phyloP scores from a whole-genome alignment of 2,888 invertebrate species.

The Caenorhabditis angaria region DNA sequence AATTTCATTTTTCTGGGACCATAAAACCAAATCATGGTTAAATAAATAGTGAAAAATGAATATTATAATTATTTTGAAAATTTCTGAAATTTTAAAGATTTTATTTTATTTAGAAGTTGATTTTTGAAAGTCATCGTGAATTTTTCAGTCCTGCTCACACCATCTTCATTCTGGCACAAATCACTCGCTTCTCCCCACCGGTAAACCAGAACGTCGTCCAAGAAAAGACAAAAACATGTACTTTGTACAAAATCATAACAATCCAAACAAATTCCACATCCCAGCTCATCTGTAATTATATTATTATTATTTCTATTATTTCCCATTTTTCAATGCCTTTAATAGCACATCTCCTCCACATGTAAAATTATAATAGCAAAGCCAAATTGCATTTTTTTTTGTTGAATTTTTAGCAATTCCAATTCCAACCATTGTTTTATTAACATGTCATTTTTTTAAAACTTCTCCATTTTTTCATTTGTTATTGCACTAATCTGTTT shows the following conservation, averaged over 20 bases:
- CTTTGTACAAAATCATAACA: slow-evolving; percentile 8
- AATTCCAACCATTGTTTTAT: too few species aligned
- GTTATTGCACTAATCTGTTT: slow-evolving; percentile 4
- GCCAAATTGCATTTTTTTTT: too few species aligned
- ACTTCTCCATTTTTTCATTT: neutral
- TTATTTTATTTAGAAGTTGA: neutral
- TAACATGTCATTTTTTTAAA: neutral
- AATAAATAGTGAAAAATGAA: too few species aligned
- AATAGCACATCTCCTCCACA: neutral
- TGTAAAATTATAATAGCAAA: slow-evolving; percentile 4
- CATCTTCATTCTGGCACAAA: slow-evolving; percentile 20
- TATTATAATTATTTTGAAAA: too few species aligned
- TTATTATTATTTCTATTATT: neutral
- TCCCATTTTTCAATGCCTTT: too few species aligned
- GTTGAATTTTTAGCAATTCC: too few species aligned
- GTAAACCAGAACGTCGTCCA: slow-evolving; percentile 35
- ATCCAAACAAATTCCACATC: neutral
- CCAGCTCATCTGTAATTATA: slow-evolving; percentile 1
- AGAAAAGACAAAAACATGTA: slow-evolving; percentile 44
- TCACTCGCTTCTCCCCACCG: slow-evolving; percentile 21
- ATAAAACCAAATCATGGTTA: too few species aligned
- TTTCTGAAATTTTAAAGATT: too few species aligned
- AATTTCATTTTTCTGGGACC: too few species aligned
- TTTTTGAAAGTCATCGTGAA: too few species aligned
- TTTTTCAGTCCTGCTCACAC: slow-evolving; percentile 25